Evolutionary conservation across 2,113 vertebrate genomes (phyloP).

Genomic region (Lophura nycthemera): DNA sequence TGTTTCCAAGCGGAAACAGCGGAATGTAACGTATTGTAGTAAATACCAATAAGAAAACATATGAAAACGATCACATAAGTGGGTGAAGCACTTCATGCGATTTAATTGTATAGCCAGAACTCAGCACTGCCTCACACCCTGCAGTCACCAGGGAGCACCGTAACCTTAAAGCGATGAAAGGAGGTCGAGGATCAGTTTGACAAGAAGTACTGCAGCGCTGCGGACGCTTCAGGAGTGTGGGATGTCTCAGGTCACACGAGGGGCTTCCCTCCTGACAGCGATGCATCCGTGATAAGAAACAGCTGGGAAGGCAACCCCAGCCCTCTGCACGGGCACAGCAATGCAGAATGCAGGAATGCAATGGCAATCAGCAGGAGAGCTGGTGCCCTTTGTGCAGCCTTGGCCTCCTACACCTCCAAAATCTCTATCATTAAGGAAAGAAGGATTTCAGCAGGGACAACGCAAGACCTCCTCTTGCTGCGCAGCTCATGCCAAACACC

Average conservation of each 20-base stretch:
- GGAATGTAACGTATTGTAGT: not conserved
- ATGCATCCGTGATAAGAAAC: not conserved
- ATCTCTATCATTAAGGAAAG: not conserved
- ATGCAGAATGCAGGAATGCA: fast-evolving
- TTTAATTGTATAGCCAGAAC: not conserved
- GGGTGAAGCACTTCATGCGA: not conserved
- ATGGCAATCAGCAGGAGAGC: not conserved
- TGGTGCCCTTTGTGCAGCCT: not conserved
- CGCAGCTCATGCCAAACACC: fast-evolving
- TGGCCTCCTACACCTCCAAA: fast-evolving
- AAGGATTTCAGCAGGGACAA: not conserved
- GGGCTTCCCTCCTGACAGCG: not conserved
- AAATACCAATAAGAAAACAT: not conserved
- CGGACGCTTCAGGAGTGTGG: not conserved
- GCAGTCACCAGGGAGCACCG: not conserved
- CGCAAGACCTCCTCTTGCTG: not conserved
- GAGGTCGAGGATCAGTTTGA: not conserved
- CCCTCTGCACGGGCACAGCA: not conserved
- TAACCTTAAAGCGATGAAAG: not conserved
- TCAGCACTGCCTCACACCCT: not conserved
- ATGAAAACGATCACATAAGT: not conserved
- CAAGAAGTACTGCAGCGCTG: not conserved
- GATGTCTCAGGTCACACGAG: not conserved
- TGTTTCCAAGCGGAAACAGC: not conserved
- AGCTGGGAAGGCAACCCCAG: not conserved